Evolutionary conservation across 2,113 vertebrate genomes (phyloP), one percentile per base, ranked within the genome.

Genomic region (Dromiciops gliroides): DNA sequence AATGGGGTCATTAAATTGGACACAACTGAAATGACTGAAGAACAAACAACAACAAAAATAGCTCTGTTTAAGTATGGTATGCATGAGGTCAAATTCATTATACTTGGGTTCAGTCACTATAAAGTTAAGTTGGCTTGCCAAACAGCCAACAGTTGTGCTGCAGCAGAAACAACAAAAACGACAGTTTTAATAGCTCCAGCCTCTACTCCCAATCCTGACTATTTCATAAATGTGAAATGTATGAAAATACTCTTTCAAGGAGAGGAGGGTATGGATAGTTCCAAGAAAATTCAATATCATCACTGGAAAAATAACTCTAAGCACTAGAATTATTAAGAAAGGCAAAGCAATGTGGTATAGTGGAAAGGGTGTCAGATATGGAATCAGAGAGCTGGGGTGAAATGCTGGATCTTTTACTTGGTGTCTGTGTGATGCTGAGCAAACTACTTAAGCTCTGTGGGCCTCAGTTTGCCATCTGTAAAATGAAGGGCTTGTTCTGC

Each of bases 11-110:
- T 60, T 26, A 60, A 60, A 60, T 28, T 3, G 3, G 26, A 31
- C 16, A 60, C 3, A 12, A 60, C 56, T 60, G 26, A 60, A 60
- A 31, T 31, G 26, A 56, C 53, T 9, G 2, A 56, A 60, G 9
- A 31, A 28, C 26, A 60, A 28, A 31, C 26, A 60, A 60, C 56
- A 37, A n/a, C n/a, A 37, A 67, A 67, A 67, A 67, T 67, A 67
- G 14, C 31, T 67, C 31, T 37, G 56, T 52, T 28, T n/a, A n/a
- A 22, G 95, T 91, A 92, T 12, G 93, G 4, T 90, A 52, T 93
- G 95, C 93, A 97, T 96, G 93, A 93, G 93, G 93, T 97, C 93
- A 97, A 95, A 93, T 93, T 97, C 60, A 60, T n/a, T n/a, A n/a
- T n/a, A n/a, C n/a, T n/a, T 93, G 28, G 90, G 91, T 94, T 95